Conservation (phyloP, 2,797 vertebrate genomes). For the Malurus splendens region DNA sequence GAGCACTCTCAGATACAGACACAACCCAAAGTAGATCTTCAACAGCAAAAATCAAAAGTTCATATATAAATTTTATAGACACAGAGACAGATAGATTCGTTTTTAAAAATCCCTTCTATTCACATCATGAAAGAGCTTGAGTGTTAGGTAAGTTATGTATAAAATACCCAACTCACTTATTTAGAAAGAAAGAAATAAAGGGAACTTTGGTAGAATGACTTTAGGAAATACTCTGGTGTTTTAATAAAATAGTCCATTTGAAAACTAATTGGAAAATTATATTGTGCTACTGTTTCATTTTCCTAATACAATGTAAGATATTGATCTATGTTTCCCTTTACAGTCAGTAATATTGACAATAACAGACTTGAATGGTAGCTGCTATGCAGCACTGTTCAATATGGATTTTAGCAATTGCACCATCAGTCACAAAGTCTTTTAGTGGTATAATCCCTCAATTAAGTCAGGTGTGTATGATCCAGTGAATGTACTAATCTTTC, state of each 20-base stretch:
- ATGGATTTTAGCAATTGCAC: neutral
- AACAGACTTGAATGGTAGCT: neutral
- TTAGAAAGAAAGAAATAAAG: neutral
- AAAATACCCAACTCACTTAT: neutral
- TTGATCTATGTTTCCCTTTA: neutral
- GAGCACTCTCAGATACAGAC: neutral
- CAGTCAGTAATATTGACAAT: neutral
- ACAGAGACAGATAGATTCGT: neutral
- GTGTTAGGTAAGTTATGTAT: accelerated
- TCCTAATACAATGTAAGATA: neutral
- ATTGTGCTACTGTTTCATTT: neutral
- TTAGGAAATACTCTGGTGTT: neutral
- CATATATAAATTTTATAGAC: neutral
- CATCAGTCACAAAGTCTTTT: neutral
- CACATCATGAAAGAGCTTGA: neutral
- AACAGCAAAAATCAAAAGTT: neutral
- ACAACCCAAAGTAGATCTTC: neutral
- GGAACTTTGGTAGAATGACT: neutral
- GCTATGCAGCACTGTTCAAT: neutral
- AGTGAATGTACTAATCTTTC: neutral
- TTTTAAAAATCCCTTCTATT: accelerated
- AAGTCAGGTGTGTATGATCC: neutral
- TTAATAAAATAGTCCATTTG: neutral
- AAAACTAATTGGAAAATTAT: neutral
- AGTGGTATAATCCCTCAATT: neutral